Conservation (phyloP, 2,113 vertebrate species). For the Ovis canadensis region DNA sequence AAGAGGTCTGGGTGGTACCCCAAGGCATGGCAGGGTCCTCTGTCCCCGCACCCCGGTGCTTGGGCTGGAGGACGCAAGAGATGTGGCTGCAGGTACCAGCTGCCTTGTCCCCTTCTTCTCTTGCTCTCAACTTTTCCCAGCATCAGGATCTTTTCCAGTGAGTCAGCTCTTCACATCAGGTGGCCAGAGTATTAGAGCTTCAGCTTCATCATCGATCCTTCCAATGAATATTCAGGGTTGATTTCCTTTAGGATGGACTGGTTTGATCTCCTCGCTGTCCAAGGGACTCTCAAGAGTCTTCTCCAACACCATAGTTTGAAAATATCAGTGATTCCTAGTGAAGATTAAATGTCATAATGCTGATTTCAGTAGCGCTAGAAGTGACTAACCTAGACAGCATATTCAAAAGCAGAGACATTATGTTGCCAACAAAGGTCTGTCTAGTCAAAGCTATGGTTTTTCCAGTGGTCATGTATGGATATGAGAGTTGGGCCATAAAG, state of each 20-base stretch:
- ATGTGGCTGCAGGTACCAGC: neutral
- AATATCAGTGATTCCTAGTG: neutral
- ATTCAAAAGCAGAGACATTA: neutral
- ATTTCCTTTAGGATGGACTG: neutral
- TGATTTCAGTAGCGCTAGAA: neutral
- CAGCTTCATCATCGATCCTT: neutral
- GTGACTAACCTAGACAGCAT: neutral
- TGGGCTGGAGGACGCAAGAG: neutral
- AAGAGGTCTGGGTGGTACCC: neutral
- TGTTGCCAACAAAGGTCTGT: neutral
- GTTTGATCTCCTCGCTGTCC: neutral
- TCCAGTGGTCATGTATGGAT: neutral
- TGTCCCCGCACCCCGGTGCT: rapidly evolving
- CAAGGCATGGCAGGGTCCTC: neutral
- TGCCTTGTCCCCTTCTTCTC: neutral
- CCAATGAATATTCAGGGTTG: neutral
- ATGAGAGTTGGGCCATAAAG: neutral
- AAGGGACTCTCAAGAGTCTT: neutral
- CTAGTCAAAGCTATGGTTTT: neutral
- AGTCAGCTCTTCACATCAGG: neutral
- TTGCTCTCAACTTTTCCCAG: rapidly evolving
- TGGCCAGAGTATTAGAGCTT: neutral
- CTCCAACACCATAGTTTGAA: neutral
- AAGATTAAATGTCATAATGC: neutral
- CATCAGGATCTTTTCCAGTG: neutral